Base-by-base conservation (phyloP, 2,113 vertebrate species). In the Chrysemys picta region DNA sequence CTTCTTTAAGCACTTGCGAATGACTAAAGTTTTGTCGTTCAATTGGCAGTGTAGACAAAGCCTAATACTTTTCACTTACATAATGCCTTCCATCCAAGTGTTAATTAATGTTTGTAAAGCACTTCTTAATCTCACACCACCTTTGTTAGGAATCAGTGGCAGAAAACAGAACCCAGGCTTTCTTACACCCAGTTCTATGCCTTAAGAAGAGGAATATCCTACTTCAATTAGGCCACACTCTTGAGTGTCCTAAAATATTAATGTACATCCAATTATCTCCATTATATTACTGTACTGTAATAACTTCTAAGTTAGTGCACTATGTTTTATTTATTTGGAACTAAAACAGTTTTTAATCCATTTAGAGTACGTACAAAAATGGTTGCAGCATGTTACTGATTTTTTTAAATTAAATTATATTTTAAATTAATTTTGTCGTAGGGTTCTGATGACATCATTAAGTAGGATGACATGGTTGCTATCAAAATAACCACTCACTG, bases 51-150 rank as follows among this genome's bases (percentile, higher is more conserved):
- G 52, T 53, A 53, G 52, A 53, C 52, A 53, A 53, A 54, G 53
- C 53, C 56, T 57, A 57, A 57, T 93, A 93, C 25, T 83, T 96
- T 80, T 89, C 91, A 92, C 72, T 89, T 96, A 88, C 95, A 62
- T 85, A 91, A 82, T 82, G 25, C 84, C 91, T 52, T 47, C 84
- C 87, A 95, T 91, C 87, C 25, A 75, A 75, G 95, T 78, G 42
- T 42, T 42, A 42, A 42, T 42, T 42, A 42, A 42, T 42, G 42
- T 42, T 42, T 42, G 42, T 42, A 42, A 42, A 42, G 42, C 42
- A 42, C 42, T 42, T 42, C 42, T 42, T 42, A 42, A 92, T 87
- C 19, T 91, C 45, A 80, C 14, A 62, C 31, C 1, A 0, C 1
- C 57, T 14, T 53, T 76, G 21, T 16, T 79, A 76, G 13, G 62